Evolutionary conservation across 2,113 vertebrate genomes (phyloP).

Genomic region (Damaliscus lunatus): DNA sequence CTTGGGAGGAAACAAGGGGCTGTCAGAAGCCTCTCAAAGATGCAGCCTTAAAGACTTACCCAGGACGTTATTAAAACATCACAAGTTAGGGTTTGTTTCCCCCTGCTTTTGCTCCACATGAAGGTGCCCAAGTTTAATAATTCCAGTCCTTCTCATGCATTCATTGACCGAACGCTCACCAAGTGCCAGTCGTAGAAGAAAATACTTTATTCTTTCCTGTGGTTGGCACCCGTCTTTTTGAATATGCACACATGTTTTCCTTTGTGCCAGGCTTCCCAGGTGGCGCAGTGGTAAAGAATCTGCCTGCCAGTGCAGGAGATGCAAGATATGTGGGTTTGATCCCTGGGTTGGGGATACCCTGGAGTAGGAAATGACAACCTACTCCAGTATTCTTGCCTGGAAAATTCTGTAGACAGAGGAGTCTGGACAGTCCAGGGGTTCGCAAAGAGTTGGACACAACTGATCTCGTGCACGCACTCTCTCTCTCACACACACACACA

Average conservation of each 20-base stretch:
- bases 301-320: not conserved
- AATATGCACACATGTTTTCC: not conserved
- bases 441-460: not conserved
- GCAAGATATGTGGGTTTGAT: not conserved
- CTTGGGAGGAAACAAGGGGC: not conserved
- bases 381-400: not conserved
- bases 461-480: fast-evolving
- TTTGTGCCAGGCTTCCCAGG: not conserved
- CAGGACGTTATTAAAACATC: not conserved
- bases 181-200: not conserved
- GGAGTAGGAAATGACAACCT: not conserved
- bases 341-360: not conserved
- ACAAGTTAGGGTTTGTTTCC: not conserved
- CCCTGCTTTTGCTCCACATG: not conserved
- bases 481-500: too few relatives aligned
- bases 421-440: not conserved
- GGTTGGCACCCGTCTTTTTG: not conserved
- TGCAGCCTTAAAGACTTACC: not conserved
- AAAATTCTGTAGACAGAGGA: not conserved
- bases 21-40: not conserved
- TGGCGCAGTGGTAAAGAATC: not conserved
- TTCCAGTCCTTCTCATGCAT: not conserved
- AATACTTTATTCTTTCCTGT: not conserved
- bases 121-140: not conserved
- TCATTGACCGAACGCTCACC: not conserved